Evolutionary conservation across 1,140 invertebrate genomes (phyloP).

Genomic region (Drosophila leontia): DNA sequence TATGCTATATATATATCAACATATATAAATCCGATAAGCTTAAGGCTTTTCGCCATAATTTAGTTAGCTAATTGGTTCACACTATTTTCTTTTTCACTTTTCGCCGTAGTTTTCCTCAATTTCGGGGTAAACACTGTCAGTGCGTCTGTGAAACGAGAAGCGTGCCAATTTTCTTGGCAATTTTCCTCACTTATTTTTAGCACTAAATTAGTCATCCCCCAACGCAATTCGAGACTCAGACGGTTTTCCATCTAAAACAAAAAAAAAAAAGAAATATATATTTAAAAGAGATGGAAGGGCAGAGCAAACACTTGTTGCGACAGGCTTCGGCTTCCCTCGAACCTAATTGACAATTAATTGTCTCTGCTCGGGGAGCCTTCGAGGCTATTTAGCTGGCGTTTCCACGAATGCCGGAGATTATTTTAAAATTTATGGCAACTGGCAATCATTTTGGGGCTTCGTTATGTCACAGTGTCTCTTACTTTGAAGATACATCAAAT

Average conservation of each 20-base stretch:
- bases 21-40: conserved; percentile 49
- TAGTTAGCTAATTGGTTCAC: conserved; percentile 75
- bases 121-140: conserved; percentile 17
- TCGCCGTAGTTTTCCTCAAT: conserved; percentile 34
- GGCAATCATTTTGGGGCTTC: conserved; percentile 42
- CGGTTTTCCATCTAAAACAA: conserved; percentile 45
- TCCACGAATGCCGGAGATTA: conserved; percentile 28
- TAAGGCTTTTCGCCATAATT: conserved; percentile 62
- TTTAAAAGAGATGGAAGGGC: conserved; percentile 39
- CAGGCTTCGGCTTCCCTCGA: conserved; percentile 36
- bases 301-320: conserved; percentile 68
- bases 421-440: conserved; percentile 42
- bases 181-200: conserved; percentile 69
- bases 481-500: conserved; percentile 21
- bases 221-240: conserved; percentile 28
- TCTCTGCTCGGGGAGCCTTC: conserved; percentile 9
- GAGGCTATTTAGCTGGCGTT: conserved; percentile 34
- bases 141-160: conserved; percentile 60
- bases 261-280: neutral
- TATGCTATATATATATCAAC: conserved; percentile 10
- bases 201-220: conserved; percentile 66
- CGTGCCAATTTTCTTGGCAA: conserved; percentile 79
- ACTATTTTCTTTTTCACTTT: conserved; percentile 41
- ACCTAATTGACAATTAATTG: conserved; percentile 74
- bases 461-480: conserved; percentile 35